A percentile compares a stretch with the other conserved stretches of the same genome.
Evolutionary conservation across 2,888 invertebrate genomes (phyloP).

Genomic region (Papilio gigon): DNA sequence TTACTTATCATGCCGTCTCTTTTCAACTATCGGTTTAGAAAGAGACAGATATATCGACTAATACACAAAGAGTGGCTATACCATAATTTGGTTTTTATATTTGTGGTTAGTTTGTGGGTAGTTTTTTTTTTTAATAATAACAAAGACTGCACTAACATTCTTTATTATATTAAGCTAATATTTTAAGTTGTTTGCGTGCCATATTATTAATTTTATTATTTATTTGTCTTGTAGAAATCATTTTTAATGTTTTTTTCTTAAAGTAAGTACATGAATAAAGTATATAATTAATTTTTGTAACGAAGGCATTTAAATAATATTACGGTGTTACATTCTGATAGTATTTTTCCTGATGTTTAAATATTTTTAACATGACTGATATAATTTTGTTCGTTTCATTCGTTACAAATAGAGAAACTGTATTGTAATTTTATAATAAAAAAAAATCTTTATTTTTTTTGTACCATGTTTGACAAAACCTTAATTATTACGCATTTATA

Average conservation of each 20-base stretch:
- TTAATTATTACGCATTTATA: not conserved
- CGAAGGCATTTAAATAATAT: not conserved
- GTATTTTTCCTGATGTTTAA: too few relatives aligned
- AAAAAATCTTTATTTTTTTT: too few relatives aligned
- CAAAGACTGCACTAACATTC: slow-evolving; percentile 2
- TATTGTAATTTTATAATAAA: too few relatives aligned
- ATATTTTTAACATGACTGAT: not conserved
- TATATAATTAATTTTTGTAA: not conserved
- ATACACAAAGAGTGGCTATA: not conserved
- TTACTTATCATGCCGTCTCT: not conserved
- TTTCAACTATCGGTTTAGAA: not conserved
- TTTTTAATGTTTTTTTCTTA: not conserved
- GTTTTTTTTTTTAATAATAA: not conserved
- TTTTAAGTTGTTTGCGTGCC: slow-evolving; percentile 31
- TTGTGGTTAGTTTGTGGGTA: too few relatives aligned
- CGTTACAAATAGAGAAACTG: too few relatives aligned
- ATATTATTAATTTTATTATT: slow-evolving; percentile 22
- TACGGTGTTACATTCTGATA: too few relatives aligned
- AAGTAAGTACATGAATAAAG: not conserved
- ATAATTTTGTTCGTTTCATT: too few relatives aligned
- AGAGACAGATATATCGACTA: not conserved
- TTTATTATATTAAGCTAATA: slow-evolving; percentile 3
- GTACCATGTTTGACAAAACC: not conserved
- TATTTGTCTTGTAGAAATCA: slow-evolving; percentile 4
- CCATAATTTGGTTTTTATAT: not conserved